Percentiles rank a stretch among this genome's conserved stretches.
phyloP scores from a whole-genome alignment of 2,888 invertebrate genomes.

The Cremastinae sp. region DNA sequence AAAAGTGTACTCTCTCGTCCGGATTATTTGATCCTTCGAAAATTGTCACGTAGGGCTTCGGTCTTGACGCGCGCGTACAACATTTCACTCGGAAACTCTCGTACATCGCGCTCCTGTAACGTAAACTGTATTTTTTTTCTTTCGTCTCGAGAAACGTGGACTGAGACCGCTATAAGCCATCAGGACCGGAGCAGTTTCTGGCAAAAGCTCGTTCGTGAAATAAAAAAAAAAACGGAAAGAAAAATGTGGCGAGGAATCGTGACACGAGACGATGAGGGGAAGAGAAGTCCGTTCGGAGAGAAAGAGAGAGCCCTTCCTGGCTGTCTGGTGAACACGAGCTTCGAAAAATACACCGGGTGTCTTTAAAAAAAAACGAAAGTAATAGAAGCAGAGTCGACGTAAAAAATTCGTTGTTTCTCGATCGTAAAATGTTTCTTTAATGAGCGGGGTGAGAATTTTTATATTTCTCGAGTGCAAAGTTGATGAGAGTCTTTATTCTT shows the following conservation, averaged over 20 bases:
- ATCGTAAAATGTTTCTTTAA: too few relatives aligned
- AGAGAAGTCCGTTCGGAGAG: slow-evolving; percentile 42
- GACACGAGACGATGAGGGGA: slow-evolving; percentile 36
- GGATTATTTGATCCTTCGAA: too few relatives aligned
- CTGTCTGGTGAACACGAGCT: slow-evolving; percentile 25
- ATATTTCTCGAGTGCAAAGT: background rate
- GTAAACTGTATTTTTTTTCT: background rate
- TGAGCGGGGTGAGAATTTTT: too few relatives aligned
- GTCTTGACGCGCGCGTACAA: too few relatives aligned
- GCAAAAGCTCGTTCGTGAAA: slow-evolving; percentile 18
- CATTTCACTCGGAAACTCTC: too few relatives aligned
- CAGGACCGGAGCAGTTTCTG: background rate
- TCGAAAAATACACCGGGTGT: background rate
- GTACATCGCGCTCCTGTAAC: too few relatives aligned
- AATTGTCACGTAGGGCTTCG: too few relatives aligned
- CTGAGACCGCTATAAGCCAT: too few relatives aligned
- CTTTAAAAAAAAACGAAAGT: background rate
- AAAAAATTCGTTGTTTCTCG: too few relatives aligned
- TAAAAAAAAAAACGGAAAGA: slow-evolving; percentile 25
- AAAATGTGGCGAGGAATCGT: background rate
- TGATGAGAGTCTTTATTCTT: background rate
- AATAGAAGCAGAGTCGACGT: too few relatives aligned
- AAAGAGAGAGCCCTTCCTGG: slow-evolving; percentile 40
- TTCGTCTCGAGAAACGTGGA: background rate
- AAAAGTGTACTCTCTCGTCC: too few relatives aligned